Conservation (phyloP, 2,797 vertebrate species). For the Poecile montanus region DNA sequence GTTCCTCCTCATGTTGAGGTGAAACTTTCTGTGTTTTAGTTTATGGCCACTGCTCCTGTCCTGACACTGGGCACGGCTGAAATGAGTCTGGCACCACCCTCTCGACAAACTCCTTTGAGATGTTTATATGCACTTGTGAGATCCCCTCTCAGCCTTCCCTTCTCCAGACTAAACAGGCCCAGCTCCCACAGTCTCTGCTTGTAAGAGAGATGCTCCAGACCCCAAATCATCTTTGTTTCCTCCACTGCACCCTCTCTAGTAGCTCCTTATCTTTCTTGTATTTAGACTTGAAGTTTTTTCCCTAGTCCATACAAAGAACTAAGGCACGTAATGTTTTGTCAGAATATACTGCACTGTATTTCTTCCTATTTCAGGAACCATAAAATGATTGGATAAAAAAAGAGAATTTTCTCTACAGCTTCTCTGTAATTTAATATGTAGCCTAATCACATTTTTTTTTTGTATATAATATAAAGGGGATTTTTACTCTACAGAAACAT, state of each 20-base stretch:
- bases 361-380: not conserved
- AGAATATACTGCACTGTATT: not conserved
- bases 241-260: not conserved
- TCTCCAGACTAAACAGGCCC: not conserved
- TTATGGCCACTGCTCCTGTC: not conserved
- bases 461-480: not conserved
- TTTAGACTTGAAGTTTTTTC: not conserved
- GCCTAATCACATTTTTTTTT: not conserved
- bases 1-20: rapidly evolving
- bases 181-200: not conserved
- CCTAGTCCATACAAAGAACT: not conserved
- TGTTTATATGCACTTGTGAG: not conserved
- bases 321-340: not conserved
- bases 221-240: not conserved
- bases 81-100: not conserved
- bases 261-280: not conserved
- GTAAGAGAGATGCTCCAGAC: not conserved
- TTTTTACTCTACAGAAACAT: not conserved
- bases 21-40: not conserved
- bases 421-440: not conserved
- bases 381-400: not conserved
- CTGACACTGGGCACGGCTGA: not conserved
- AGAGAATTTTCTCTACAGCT: not conserved
- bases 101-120: not conserved
- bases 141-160: not conserved